Conservation (phyloP, 2,888 invertebrate genomes). For the Stictocephala bisonia region DNA sequence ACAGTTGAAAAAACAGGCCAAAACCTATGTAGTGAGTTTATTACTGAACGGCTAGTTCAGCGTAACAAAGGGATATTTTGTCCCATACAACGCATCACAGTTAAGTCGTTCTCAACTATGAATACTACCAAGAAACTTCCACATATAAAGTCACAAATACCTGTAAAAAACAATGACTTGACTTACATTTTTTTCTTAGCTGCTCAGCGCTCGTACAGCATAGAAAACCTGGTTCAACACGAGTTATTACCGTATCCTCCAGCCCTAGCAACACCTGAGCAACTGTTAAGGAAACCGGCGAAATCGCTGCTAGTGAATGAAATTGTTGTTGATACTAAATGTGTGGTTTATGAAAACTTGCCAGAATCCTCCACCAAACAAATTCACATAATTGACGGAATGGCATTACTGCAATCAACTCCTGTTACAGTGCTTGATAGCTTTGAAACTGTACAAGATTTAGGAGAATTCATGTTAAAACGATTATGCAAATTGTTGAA, state of each 20-base stretch:
- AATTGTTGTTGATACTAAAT: slow-evolving; percentile 24
- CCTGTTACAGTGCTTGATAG: slow-evolving; percentile 25
- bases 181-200: slow-evolving; percentile 33
- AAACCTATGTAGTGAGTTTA: background rate
- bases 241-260: slow-evolving; percentile 21
- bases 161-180: slow-evolving; percentile 17
- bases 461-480: slow-evolving; percentile 1
- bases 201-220: slow-evolving; percentile 28
- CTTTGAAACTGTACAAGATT: slow-evolving; percentile 20
- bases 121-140: background rate
- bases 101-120: background rate
- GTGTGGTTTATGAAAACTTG: background rate
- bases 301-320: slow-evolving; percentile 16
- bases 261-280: slow-evolving; percentile 21
- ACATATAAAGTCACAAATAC: background rate
- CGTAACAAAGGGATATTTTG: background rate
- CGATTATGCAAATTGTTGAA: slow-evolving; percentile 4
- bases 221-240: slow-evolving; percentile 39
- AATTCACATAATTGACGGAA: slow-evolving; percentile 15
- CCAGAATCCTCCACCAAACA: background rate
- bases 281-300: slow-evolving; percentile 3
- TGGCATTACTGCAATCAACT: slow-evolving; percentile 25
- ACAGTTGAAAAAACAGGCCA: slow-evolving; percentile 2
- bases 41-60: background rate
- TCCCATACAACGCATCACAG: slow-evolving; percentile 11